phyloP scores from a whole-genome alignment of 2,797 vertebrate genomes.

The Leptatherina wallacei region DNA sequence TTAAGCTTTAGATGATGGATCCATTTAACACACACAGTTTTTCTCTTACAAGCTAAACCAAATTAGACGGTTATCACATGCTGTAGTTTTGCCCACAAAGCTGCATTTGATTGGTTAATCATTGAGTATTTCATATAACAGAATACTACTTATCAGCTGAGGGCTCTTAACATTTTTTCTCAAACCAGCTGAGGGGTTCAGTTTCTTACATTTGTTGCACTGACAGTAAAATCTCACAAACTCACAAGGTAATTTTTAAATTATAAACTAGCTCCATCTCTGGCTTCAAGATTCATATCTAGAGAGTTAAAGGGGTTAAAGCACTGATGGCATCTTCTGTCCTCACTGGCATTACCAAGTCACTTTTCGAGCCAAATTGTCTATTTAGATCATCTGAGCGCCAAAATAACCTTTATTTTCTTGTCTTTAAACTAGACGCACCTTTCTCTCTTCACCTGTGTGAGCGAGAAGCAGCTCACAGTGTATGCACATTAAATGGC shows the following conservation, averaged over 20 bases:
- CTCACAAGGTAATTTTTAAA: background rate
- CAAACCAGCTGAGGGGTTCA: background rate
- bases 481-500: slow-evolving; percentile 10
- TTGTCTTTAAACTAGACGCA: background rate
- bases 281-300: background rate
- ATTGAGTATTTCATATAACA: too few species aligned
- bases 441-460: slow-evolving; percentile 17
- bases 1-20: background rate
- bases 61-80: background rate
- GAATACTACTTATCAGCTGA: too few species aligned
- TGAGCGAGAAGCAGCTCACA: slow-evolving; percentile 26
- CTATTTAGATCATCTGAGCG: background rate
- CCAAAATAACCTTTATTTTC: slow-evolving; percentile 18
- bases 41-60: background rate
- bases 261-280: background rate
- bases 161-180: background rate
- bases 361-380: background rate
- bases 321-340: background rate
- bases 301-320: background rate
- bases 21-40: accelerated
- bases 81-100: too few species aligned
- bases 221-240: background rate
- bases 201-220: background rate
- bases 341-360: slow-evolving; percentile 6
- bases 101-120: too few species aligned